Evolutionary conservation across 2,113 vertebrate genomes (phyloP).

Genomic region (Syrrhaptes paradoxus): DNA sequence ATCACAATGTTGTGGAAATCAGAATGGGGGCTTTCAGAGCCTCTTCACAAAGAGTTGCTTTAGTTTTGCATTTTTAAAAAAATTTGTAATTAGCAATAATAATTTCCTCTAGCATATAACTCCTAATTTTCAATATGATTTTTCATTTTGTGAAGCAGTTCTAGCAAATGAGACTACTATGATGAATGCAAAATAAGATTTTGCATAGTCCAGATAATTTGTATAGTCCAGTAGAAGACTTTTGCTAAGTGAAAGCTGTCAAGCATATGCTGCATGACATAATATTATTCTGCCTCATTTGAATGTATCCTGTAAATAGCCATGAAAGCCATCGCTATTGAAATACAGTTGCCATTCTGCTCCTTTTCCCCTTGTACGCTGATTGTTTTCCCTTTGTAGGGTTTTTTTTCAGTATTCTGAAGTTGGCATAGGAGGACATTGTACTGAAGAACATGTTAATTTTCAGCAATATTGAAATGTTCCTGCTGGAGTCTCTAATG

Average conservation of each 20-base stretch:
- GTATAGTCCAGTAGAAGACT: accelerated
- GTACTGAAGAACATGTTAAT: neutral
- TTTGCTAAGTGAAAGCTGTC: neutral
- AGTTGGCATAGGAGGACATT: neutral
- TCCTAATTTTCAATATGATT: neutral
- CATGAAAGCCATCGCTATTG: neutral
- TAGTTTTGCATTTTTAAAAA: accelerated
- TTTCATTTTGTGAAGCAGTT: neutral
- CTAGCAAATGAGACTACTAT: accelerated
- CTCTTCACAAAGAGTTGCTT: neutral
- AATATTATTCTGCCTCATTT: neutral
- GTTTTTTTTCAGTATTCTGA: neutral
- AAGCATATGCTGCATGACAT: neutral
- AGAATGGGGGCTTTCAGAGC: neutral
- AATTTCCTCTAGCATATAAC: neutral
- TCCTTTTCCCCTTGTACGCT: neutral
- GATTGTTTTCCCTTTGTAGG: neutral
- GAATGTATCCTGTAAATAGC: neutral
- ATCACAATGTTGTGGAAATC: neutral
- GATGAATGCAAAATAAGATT: neutral
- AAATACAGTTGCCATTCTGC: neutral
- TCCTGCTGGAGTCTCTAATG: neutral
- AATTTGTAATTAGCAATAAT: neutral
- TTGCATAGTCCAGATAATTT: too few relatives aligned
- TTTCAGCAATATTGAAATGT: neutral